A percentile compares a stretch with the other conserved stretches of the same genome.
These are phyloP conservation scores for Procavia capensis DNA, from an alignment of 2,113 vertebrate species.

Conservation along the genomic window DNA sequence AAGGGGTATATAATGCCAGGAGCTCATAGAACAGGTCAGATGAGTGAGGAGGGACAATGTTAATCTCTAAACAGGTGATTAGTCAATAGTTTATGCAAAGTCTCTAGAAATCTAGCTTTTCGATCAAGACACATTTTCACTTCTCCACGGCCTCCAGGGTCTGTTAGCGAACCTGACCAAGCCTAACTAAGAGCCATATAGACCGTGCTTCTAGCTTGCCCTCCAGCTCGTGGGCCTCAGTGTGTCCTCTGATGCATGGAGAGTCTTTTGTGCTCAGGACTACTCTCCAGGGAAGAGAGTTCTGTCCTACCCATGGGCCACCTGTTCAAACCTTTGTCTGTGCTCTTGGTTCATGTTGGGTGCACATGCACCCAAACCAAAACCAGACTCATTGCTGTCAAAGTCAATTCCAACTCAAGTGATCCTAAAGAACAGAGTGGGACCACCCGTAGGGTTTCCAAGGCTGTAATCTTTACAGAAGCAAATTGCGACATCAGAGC, in stretches of 20 bases:
- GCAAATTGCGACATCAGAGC: background rate
- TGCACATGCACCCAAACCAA: background rate
- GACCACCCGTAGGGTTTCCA: background rate
- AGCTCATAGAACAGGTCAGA: background rate
- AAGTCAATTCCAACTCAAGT: background rate
- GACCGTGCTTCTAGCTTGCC: too few relatives aligned
- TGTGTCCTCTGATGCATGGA: accelerated
- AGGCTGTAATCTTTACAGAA: background rate
- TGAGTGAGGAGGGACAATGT: too few relatives aligned
- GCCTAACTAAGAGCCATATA: too few relatives aligned
- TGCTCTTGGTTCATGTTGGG: background rate
- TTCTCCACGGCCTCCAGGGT: background rate
- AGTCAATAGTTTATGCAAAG: background rate
- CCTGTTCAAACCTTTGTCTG: accelerated
- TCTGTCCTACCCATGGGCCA: accelerated
- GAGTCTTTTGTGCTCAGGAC: background rate
- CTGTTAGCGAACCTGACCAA: background rate
- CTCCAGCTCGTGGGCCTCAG: background rate
- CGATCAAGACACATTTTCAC: background rate
- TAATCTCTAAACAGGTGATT: background rate
- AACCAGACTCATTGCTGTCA: background rate
- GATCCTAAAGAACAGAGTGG: background rate
- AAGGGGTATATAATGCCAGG: accelerated
- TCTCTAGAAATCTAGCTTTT: background rate
- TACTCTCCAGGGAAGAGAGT: background rate